Conservation (phyloP, 2,113 vertebrate species). For the Peromyscus maniculatus region DNA sequence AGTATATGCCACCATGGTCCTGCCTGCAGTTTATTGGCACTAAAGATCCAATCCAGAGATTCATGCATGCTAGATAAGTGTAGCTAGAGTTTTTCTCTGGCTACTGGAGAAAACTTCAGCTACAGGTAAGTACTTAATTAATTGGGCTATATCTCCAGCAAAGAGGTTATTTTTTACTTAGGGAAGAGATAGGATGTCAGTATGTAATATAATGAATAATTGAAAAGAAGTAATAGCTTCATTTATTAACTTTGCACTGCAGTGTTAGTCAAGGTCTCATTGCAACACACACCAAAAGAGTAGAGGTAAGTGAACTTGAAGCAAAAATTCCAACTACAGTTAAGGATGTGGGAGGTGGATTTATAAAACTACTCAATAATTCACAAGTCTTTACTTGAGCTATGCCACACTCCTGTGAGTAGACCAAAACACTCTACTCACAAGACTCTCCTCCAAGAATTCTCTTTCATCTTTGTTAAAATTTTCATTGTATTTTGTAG, state of each 20-base stretch:
- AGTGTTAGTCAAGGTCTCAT: background rate
- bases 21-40: background rate
- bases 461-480: background rate
- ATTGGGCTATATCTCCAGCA: background rate
- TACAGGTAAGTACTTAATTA: background rate
- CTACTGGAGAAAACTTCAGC: too few relatives aligned
- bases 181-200: background rate
- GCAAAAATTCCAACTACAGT: background rate
- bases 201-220: conserved; percentile 5
- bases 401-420: background rate
- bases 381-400: background rate
- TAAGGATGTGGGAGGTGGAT: background rate
- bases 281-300: background rate
- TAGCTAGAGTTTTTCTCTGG: too few relatives aligned
- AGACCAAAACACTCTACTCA: background rate
- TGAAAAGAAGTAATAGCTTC: conserved; percentile 3
- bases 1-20: background rate
- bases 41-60: background rate
- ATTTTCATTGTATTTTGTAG: background rate
- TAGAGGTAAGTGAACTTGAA: background rate
- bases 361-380: background rate
- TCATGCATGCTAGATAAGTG: too few relatives aligned
- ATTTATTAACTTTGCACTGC: conserved; percentile 17
- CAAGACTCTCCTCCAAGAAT: background rate
- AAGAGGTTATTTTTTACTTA: conserved; percentile 9